Evolutionary conservation across 2,797 vertebrate genomes (phyloP), one percentile per base, ranked within the genome.

Genomic region (Cyprinodon diabolis): DNA sequence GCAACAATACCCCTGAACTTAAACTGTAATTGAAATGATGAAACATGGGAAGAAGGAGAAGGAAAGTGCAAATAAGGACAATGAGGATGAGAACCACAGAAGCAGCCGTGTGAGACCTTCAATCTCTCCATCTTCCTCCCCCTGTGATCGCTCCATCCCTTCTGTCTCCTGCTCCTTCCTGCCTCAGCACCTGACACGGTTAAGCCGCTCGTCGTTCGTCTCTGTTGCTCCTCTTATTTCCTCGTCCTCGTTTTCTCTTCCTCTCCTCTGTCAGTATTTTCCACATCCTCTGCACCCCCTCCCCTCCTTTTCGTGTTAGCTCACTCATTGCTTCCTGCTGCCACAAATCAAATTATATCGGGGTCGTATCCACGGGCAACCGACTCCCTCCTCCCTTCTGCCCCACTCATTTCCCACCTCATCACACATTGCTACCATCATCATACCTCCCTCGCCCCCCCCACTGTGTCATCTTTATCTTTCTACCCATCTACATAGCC

Each of bases 291-390:
- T 72, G 60, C 21, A 37, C 45, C 57, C 17, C 49, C 37, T 35
- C 19, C 62, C 23, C 73, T 11, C 65, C 66, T 76, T 66, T 75
- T 82, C 57, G 14, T 85, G 55, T 85, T 86, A 75, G 52, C 89
- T 89, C 86, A 86, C 88, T 93, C 93, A 86, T 87, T 82, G 89
- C 90, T 93, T 92, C 90, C 92, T 91, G 90, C 93, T 88, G 90
- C 91, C 90, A 91, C 93, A 93, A 93, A 93, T 94, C 92, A 92
- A 94, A 93, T 94, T 93, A 95, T 94, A 94, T 92, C 85, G 90
- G 93, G 93, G 93, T 93, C 92, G 93, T 94, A 94, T 94, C 94
- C 93, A 94, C 78, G 89, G 92, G 93, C 94, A 94, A 94, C 94
- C 76, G 76, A 72, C 90, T 89, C 86, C 88, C 83, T 60, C 63